Evolutionary conservation across 2,797 vertebrate species (phyloP).

Genomic region (Argentina silus): DNA sequence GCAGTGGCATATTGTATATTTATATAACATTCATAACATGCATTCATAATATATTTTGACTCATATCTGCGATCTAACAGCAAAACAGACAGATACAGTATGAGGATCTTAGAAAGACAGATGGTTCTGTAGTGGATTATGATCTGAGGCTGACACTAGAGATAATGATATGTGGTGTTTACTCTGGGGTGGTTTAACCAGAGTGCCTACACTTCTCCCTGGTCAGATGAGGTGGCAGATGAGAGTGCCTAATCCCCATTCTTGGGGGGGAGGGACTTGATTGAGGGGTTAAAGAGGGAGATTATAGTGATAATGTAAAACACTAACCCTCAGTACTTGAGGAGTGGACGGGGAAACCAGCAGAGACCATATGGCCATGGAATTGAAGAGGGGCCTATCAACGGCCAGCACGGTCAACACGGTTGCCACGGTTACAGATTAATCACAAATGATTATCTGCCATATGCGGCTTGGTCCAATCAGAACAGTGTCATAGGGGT

Average conservation of each 20-base stretch:
- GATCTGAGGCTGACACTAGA: neutral
- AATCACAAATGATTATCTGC: slow-evolving; percentile 67
- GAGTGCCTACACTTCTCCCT: slow-evolving; percentile 33
- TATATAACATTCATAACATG: neutral
- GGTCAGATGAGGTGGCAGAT: slow-evolving; percentile 40
- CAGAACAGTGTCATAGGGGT: slow-evolving; percentile 62
- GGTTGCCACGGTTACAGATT: slow-evolving; percentile 66
- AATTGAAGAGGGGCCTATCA: slow-evolving; percentile 28
- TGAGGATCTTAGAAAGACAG: neutral
- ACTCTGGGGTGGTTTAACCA: slow-evolving; percentile 41
- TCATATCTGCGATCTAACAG: neutral
- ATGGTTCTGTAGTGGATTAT: neutral
- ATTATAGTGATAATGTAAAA: slow-evolving; percentile 75
- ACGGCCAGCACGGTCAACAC: slow-evolving; percentile 43
- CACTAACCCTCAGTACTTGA: slow-evolving; percentile 69
- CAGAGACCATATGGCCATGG: slow-evolving; percentile 33
- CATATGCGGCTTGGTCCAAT: slow-evolving; percentile 72
- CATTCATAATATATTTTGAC: no score
- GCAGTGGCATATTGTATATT: neutral
- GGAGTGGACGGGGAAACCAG: slow-evolving; percentile 57
- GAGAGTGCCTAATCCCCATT: slow-evolving; percentile 23
- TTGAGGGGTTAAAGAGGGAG: slow-evolving; percentile 67
- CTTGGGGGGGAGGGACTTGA: slow-evolving; percentile 19
- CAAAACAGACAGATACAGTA: neutral
- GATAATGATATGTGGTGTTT: slow-evolving; percentile 56